Conservation (phyloP, 92 coral and sea anemone species). For the Epizoanthus illoricatus region DNA sequence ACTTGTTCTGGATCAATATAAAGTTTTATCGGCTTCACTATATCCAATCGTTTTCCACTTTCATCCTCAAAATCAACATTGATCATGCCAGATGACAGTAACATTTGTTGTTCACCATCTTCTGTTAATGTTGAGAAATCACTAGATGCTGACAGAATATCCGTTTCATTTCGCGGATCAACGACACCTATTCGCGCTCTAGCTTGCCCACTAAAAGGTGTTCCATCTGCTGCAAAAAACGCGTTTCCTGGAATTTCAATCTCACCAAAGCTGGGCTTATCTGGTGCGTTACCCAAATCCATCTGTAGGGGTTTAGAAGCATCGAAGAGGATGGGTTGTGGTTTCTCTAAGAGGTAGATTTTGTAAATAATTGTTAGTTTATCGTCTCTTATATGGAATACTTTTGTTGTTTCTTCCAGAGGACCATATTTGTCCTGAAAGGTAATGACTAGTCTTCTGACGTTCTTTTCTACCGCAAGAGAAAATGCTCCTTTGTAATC, state of each 20-base stretch:
- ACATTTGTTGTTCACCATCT: conserved; percentile 54
- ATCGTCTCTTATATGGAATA: conserved; percentile 24
- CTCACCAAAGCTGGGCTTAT: conserved; percentile 26
- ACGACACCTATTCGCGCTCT: conserved; percentile 31
- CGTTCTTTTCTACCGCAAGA: conserved; percentile 12
- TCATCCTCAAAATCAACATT: conserved; percentile 41
- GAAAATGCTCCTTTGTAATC: conserved; percentile 31
- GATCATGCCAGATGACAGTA: conserved; percentile 47
- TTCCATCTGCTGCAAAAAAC: conserved; percentile 40
- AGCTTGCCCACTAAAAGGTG: conserved; percentile 44
- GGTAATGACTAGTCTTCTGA: conserved; percentile 43
- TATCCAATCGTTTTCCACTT: conserved; percentile 39
- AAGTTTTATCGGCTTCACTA: conserved; percentile 29
- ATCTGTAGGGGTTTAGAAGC: conserved; percentile 38
- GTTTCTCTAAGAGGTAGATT: conserved; percentile 41
- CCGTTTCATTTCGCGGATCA: conserved; percentile 53
- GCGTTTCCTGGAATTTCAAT: conserved; percentile 48
- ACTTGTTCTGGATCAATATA: conserved; percentile 44
- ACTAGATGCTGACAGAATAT: conserved; percentile 49
- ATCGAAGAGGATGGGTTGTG: conserved; percentile 36
- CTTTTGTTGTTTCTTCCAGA: conserved; percentile 52
- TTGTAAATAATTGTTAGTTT: conserved; percentile 29
- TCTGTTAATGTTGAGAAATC: conserved; percentile 55
- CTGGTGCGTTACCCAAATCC: neutral
- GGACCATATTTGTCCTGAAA: conserved; percentile 41